These are phyloP conservation scores for Brachionus plicatilis DNA, from an alignment of 1,140 invertebrate genomes.

Conservation along the genomic window DNA sequence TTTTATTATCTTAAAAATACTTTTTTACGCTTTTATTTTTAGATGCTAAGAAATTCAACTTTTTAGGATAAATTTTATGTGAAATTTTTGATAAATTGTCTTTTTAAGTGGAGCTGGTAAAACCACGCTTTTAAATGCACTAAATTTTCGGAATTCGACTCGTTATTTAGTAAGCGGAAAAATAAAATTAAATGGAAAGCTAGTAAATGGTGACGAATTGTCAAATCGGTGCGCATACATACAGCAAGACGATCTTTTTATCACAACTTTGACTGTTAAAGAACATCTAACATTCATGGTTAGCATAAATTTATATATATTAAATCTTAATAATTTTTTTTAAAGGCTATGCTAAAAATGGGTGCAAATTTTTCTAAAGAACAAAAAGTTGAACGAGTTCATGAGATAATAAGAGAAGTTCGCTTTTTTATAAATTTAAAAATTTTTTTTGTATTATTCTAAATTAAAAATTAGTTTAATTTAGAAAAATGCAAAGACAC, in stretches of 20 bases:
- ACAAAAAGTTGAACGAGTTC: constrained; percentile 73
- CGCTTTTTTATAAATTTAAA: constrained; percentile 36
- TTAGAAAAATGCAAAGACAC: constrained; percentile 56
- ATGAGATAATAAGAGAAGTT: constrained; percentile 82
- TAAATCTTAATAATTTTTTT: constrained; percentile 58
- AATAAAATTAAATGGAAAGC: constrained; percentile 55
- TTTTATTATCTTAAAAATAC: no score
- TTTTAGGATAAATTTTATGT: no score
- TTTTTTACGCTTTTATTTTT: no score
- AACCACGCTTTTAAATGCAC: constrained; percentile 82
- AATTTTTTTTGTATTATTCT: not conserved
- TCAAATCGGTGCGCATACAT: constrained; percentile 82
- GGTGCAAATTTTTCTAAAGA: constrained; percentile 69
- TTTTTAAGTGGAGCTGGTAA: constrained; percentile 64
- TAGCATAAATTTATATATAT: constrained; percentile 60
- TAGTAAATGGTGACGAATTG: constrained; percentile 57
- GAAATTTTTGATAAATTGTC: no score
- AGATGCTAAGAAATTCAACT: no score
- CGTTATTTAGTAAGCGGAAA: constrained; percentile 68
- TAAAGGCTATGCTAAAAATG: constrained; percentile 82
- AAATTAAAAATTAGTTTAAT: constrained; percentile 62
- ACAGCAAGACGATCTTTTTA: constrained; percentile 70
- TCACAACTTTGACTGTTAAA: constrained; percentile 59
- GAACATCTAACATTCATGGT: constrained; percentile 61
- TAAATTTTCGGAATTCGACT: constrained; percentile 71